These are phyloP conservation scores for Diaprepes abbreviatus DNA, from an alignment of 2,888 invertebrate genomes.

Conservation along the genomic window DNA sequence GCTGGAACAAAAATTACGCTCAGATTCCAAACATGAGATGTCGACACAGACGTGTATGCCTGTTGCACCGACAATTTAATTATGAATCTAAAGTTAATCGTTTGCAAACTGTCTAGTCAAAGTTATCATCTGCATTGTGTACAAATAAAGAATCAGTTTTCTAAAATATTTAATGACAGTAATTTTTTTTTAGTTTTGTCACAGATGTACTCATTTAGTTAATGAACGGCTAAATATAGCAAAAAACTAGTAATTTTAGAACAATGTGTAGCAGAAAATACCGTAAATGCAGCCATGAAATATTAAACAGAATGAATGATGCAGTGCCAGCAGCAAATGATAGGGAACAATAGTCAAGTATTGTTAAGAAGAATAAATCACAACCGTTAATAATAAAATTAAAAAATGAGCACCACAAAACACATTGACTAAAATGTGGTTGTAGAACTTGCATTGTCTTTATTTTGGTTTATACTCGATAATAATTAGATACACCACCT, in stretches of 20 bases:
- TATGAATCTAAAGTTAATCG: conserved; percentile 10
- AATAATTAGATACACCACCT: too few relatives aligned
- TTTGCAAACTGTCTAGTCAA: conserved; percentile 17
- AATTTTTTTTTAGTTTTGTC: conserved; percentile 19
- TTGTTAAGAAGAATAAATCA: conserved; percentile 1
- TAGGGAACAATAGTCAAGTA: background rate
- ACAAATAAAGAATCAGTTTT: background rate
- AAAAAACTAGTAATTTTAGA: conserved; percentile 16
- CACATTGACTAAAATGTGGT: too few relatives aligned
- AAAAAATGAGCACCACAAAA: conserved; percentile 16
- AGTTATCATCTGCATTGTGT: conserved; percentile 14
- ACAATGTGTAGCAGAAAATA: background rate
- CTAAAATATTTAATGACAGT: conserved; percentile 17
- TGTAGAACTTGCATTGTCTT: too few relatives aligned
- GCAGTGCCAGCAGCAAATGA: background rate
- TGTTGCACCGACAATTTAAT: conserved; percentile 26
- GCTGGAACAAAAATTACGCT: too few relatives aligned
- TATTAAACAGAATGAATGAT: conserved; percentile 4
- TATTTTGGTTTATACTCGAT: too few relatives aligned
- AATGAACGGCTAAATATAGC: conserved; percentile 17
- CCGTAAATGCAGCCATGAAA: conserved; percentile 6
- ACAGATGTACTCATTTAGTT: conserved; percentile 12
- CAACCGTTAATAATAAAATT: conserved; percentile 12
- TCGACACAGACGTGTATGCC: background rate
- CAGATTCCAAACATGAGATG: too few relatives aligned